Evolutionary conservation across 2,888 invertebrate species (phyloP).

Genomic region (Ditylenchus weischeri): DNA sequence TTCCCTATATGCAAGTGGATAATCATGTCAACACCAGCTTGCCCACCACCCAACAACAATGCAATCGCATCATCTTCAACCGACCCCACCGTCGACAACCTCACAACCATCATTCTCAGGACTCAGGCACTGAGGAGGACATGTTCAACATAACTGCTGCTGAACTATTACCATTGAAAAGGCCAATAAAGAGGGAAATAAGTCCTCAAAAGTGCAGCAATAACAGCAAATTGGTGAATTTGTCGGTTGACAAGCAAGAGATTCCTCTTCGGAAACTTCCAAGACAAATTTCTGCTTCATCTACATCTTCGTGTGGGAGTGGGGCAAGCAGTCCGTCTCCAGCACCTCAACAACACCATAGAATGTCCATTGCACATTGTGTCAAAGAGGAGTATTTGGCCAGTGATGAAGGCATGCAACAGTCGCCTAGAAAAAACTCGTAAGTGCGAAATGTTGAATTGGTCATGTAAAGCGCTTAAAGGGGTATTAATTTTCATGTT

Average conservation of each 20-base stretch:
- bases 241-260: neutral
- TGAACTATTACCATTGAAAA: slow-evolving; percentile 1
- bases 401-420: too few relatives aligned
- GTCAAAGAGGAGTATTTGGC: too few relatives aligned
- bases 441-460: too few relatives aligned
- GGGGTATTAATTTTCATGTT: too few relatives aligned
- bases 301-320: slow-evolving; percentile 1
- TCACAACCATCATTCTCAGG: neutral
- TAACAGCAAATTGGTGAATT: too few relatives aligned
- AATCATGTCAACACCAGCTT: slow-evolving; percentile 3
- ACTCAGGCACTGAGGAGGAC: neutral
- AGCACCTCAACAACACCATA: too few relatives aligned
- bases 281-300: slow-evolving; percentile 8
- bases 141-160: slow-evolving; percentile 8
- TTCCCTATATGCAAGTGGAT: slow-evolving; percentile 11
- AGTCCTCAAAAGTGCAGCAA: neutral
- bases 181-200: neutral
- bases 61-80: neutral
- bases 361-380: too few relatives aligned
- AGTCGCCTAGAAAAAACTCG: too few relatives aligned
- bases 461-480: too few relatives aligned
- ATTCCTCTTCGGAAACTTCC: neutral
- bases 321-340: neutral
- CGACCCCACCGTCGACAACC: slow-evolving; percentile 3
- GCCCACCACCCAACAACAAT: neutral